Conservation (phyloP, 2,888 invertebrate genomes). For the Capitulum mitella region DNA sequence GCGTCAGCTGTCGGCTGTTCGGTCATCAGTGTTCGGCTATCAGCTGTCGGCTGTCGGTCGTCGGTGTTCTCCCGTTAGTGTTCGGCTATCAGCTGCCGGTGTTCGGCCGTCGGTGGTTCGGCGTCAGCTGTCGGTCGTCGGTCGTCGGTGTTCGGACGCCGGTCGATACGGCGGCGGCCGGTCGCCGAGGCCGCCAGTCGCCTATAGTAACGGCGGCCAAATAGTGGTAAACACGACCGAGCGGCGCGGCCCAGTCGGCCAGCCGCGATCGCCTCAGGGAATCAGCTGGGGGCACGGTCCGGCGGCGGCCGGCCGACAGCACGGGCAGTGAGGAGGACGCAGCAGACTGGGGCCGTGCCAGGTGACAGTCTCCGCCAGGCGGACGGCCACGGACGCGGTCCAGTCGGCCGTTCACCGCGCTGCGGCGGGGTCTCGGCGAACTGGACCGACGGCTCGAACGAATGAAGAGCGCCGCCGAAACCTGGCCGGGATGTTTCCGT, state of each 20-base stretch:
- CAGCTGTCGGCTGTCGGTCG: no score
- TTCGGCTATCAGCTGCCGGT: no score
- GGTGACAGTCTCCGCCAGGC: no score
- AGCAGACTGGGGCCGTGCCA: no score
- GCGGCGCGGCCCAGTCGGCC: not conserved
- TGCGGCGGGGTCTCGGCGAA: not conserved
- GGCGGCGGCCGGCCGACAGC: no score
- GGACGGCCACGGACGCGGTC: not conserved
- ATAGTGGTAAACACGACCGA: not conserved
- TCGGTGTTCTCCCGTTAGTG: no score
- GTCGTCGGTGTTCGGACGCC: no score
- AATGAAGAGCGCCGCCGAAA: not conserved
- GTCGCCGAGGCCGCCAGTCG: not conserved
- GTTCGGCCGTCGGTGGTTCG: no score
- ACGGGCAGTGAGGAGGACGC: no score
- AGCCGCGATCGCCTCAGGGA: not conserved
- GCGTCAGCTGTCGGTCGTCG: no score
- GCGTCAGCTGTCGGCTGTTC: no score
- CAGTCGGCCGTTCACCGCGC: not conserved
- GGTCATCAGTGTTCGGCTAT: no score
- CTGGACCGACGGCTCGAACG: not conserved
- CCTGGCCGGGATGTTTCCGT: not conserved
- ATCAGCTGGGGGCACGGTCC: not conserved
- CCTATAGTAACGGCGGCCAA: constrained; percentile 16
- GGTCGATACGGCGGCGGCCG: not conserved